Evolutionary conservation across 2,888 invertebrate species (phyloP).

Genomic region (Drosophila subquinaria): DNA sequence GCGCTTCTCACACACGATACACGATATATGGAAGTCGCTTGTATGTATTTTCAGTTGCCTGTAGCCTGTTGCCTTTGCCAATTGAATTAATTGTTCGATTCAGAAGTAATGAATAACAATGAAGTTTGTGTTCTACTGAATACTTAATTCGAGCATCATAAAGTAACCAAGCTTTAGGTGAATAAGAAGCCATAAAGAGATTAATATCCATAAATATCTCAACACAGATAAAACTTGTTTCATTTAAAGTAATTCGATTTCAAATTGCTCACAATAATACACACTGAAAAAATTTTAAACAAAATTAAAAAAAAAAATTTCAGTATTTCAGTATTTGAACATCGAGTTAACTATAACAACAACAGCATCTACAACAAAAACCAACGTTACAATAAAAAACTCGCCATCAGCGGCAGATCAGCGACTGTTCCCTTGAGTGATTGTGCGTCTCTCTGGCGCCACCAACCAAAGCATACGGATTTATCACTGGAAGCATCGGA

Average conservation of each 20-base stretch:
- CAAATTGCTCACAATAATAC: neutral
- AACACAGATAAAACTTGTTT: neutral
- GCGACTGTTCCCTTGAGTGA: no score
- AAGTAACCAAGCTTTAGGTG: neutral
- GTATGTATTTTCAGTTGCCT: neutral
- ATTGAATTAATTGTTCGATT: constrained; percentile 41
- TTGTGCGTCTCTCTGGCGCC: no score
- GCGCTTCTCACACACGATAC: neutral
- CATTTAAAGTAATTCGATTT: neutral
- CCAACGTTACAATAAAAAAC: no score
- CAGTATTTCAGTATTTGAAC: no score
- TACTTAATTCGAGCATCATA: neutral
- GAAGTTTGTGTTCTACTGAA: constrained; percentile 4
- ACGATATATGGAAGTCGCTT: neutral
- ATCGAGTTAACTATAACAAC: no score
- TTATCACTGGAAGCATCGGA: no score
- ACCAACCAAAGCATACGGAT: no score
- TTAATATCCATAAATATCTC: neutral
- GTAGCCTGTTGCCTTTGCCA: constrained; percentile 9
- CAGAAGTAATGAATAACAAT: constrained; percentile 38
- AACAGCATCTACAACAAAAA: no score
- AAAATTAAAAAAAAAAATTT: no score
- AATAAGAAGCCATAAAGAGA: neutral
- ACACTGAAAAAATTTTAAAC: neutral
- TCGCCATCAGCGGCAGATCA: no score